phyloP scores from a whole-genome alignment of 2,888 invertebrate genomes.

The Lepidochrysops patricia region DNA sequence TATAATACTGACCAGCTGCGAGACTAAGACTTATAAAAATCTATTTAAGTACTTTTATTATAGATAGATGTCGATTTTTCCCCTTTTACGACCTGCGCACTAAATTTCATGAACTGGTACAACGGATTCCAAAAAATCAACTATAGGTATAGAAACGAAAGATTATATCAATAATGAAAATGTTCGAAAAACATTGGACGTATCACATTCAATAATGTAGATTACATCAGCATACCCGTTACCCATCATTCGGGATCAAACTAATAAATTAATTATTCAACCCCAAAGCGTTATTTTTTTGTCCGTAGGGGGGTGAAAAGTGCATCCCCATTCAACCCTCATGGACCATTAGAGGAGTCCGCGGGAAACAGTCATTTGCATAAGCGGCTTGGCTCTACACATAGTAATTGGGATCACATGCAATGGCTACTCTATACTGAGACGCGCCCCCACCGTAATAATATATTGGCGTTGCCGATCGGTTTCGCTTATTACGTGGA shows the following conservation, averaged over 20 bases:
- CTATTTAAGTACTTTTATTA: no score
- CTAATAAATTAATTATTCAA: constrained; percentile 4
- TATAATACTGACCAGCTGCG: no score
- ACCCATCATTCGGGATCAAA: neutral
- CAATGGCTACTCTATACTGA: constrained; percentile 45
- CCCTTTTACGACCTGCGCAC: no score
- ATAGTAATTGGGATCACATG: constrained; percentile 70
- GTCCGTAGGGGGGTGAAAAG: constrained; percentile 36
- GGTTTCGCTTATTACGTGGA: constrained; percentile 16
- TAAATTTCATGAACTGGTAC: no score
- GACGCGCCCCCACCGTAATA: constrained; percentile 28
- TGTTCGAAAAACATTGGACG: no score
- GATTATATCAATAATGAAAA: no score
- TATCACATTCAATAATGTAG: neutral
- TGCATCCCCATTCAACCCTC: constrained; percentile 43
- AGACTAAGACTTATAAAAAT: no score
- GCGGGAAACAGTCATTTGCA: constrained; percentile 71
- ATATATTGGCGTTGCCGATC: constrained; percentile 25
- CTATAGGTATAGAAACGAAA: no score
- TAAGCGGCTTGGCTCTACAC: constrained; percentile 71
- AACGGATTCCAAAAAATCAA: no score
- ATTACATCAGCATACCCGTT: neutral
- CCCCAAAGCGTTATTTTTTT: neutral
- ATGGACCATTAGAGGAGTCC: constrained; percentile 70
- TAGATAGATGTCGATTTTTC: no score